These are phyloP conservation scores for Notiomystis cincta DNA, from an alignment of 2,113 vertebrate species.

Conservation along the genomic window DNA sequence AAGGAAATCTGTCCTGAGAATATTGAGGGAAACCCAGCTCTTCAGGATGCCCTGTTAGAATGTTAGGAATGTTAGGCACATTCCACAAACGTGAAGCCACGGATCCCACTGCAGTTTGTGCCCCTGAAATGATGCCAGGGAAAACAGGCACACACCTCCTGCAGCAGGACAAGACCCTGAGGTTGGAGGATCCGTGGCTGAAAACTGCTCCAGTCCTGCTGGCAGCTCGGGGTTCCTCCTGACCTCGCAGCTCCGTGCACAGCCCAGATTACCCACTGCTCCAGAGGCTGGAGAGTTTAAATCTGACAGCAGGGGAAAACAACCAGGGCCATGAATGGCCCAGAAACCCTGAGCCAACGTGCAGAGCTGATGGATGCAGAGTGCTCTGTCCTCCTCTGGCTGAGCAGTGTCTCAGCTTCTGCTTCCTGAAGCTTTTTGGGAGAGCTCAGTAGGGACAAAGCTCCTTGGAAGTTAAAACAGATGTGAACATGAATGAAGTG, in stretches of 20 bases:
- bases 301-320: background rate
- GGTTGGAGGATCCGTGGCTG: background rate
- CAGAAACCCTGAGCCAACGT: background rate
- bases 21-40: background rate
- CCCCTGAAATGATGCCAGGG: background rate
- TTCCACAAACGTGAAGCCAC: no score
- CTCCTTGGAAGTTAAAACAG: background rate
- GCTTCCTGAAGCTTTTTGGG: background rate
- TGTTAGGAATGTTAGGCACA: no score
- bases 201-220: background rate
- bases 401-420: background rate
- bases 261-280: background rate
- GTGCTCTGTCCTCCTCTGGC: background rate
- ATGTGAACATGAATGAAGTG: background rate
- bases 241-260: accelerated
- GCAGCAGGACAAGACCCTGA: background rate
- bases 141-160: background rate
- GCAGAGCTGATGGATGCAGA: background rate
- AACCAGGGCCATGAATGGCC: background rate
- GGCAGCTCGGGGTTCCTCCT: background rate
- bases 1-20: background rate
- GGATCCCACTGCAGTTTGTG: accelerated
- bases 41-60: background rate
- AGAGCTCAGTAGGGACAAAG: background rate
- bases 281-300: background rate